Conservation (phyloP, 2,888 invertebrate species). For the Oscheius onirici region DNA sequence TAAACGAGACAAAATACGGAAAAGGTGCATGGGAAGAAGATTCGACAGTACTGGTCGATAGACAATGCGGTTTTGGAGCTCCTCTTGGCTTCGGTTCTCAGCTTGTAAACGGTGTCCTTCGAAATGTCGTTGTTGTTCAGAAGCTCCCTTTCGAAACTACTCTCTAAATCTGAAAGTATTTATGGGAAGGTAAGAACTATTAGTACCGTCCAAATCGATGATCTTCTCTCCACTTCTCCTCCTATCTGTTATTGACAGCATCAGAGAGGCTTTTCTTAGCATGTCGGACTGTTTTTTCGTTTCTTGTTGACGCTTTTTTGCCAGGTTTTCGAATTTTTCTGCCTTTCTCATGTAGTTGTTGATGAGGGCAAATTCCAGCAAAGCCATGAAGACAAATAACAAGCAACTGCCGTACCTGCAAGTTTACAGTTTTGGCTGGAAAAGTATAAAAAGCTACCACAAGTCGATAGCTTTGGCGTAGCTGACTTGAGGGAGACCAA, state of each 20-base stretch:
- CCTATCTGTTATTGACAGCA: not conserved
- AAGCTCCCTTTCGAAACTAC: not conserved
- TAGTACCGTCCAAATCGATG: not conserved
- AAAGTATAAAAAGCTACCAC: slow-evolving; percentile 52
- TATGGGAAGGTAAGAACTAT: not conserved
- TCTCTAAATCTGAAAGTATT: not conserved
- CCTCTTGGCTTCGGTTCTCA: slow-evolving; percentile 42
- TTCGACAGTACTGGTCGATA: slow-evolving; percentile 59
- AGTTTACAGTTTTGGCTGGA: not conserved
- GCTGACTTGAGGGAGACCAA: slow-evolving; percentile 62
- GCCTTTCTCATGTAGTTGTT: slow-evolving; percentile 67
- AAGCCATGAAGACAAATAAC: slow-evolving; percentile 68
- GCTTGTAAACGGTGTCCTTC: not conserved
- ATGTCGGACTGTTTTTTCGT: not conserved
- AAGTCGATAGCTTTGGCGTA: slow-evolving; percentile 68
- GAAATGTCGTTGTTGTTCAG: not conserved
- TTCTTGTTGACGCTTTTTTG: slow-evolving; percentile 10
- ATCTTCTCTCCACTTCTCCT: not conserved
- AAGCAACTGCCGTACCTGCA: slow-evolving; percentile 60
- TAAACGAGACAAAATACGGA: slow-evolving; percentile 54
- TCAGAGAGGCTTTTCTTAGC: not conserved
- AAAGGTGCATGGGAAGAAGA: slow-evolving; percentile 57
- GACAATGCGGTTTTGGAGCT: slow-evolving; percentile 56
- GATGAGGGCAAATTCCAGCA: slow-evolving; percentile 67
- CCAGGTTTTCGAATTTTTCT: slow-evolving; percentile 54